A percentile compares a stretch with the other conserved stretches of the same genome.
Evolutionary conservation across 1,140 invertebrate species (phyloP).

Genomic region (Maniola jurtina): DNA sequence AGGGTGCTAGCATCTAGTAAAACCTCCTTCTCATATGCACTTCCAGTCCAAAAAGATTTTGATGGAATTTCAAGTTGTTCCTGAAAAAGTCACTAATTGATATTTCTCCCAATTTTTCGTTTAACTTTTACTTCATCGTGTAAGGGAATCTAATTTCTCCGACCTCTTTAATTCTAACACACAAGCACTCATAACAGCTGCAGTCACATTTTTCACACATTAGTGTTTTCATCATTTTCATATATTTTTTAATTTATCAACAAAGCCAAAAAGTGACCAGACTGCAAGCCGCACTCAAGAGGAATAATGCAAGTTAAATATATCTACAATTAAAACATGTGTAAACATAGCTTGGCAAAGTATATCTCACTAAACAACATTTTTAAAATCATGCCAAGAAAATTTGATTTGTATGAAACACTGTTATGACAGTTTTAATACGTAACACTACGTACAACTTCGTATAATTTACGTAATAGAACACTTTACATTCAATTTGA

Average conservation of each 20-base stretch:
- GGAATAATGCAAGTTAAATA: slow-evolving; percentile 49
- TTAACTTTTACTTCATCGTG: too few relatives aligned
- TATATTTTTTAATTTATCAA: slow-evolving; percentile 24
- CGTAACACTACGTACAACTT: neutral
- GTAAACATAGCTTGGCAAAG: slow-evolving; percentile 22
- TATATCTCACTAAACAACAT: slow-evolving; percentile 17
- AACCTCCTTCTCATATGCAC: slow-evolving; percentile 52
- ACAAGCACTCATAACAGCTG: slow-evolving; percentile 30
- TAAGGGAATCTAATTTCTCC: neutral
- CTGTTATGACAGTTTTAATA: slow-evolving; percentile 3
- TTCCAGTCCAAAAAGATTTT: slow-evolving; percentile 54
- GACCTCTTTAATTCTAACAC: slow-evolving; percentile 29
- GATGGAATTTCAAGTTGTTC: slow-evolving; percentile 49
- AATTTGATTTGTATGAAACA: slow-evolving; percentile 8
- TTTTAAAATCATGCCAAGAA: slow-evolving; percentile 24
- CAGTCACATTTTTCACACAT: slow-evolving; percentile 30
- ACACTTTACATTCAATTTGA: too few relatives aligned
- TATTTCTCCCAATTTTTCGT: neutral
- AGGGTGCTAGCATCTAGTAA: slow-evolving; percentile 79
- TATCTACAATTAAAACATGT: slow-evolving; percentile 23
- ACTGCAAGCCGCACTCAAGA: slow-evolving; percentile 30
- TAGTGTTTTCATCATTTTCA: slow-evolving; percentile 37
- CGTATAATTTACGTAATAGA: neutral
- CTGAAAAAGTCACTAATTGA: slow-evolving; percentile 39
- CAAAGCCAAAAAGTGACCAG: slow-evolving; percentile 42